Conservation (phyloP, 2,888 invertebrate species). For the Cloeon dipterum region DNA sequence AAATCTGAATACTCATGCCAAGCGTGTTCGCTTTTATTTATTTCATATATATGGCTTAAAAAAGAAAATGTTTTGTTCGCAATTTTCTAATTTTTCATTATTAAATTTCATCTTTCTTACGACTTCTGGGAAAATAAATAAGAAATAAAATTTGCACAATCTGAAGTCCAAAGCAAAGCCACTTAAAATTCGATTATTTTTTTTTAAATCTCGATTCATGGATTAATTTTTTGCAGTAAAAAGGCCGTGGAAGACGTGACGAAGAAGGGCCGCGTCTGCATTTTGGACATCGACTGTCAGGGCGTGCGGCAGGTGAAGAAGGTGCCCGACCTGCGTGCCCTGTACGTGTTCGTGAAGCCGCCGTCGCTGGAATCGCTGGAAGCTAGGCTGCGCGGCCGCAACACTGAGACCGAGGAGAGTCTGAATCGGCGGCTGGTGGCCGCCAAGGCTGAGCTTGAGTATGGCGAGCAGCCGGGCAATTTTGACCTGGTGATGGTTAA, state of each 20-base stretch:
- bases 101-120: no score
- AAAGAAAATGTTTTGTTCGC: no score
- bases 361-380: conserved; percentile 62
- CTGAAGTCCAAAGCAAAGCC: no score
- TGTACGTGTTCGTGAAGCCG: conserved; percentile 81
- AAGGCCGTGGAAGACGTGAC: conserved; percentile 62
- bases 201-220: no score
- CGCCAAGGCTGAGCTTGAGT: conserved; percentile 63
- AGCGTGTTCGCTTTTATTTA: no score
- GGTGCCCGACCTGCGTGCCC: conserved; percentile 42
- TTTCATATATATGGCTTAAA: no score
- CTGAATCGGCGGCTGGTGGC: conserved; percentile 50
- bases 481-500: conserved; percentile 68
- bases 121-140: no score
- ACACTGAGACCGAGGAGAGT: conserved; percentile 80
- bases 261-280: conserved; percentile 61
- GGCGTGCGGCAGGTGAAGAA: conserved; percentile 77
- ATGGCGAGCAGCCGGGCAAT: conserved; percentile 51
- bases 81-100: no score
- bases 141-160: no score
- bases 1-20: no score
- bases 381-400: conserved; percentile 44
- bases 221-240: conserved; percentile 47
- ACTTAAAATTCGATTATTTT: conserved; percentile 2
- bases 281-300: conserved; percentile 86